Evolutionary conservation across 2,888 invertebrate genomes (phyloP), one percentile per base, ranked within the genome.

Genomic region (Trachelus troglodyta): DNA sequence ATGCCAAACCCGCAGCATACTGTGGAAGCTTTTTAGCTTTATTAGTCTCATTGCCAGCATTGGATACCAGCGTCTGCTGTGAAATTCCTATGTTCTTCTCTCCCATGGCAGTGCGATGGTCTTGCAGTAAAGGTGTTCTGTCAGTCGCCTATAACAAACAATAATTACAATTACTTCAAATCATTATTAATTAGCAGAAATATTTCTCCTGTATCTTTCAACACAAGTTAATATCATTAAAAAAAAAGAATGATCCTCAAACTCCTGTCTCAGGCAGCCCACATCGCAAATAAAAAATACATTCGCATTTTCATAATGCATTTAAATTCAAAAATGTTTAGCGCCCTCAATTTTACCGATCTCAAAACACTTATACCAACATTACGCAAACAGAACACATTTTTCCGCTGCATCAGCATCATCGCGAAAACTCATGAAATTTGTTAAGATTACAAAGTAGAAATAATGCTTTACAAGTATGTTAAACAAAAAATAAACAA

Each of bases 1-100:
- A 95, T 85, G 95, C 92, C 75, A 95, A 85, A 12, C 95, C 94
- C n/a, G 95, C 95, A 33, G 94, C 90, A 85, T 95, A 95, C 88
- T 95, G 95, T 0, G 95, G 94, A 56, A 94, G 86, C 85, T 93
- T 94, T 12, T 92, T 93, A 0, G 92, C 86, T 4, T 81, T 82
- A 23, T 82, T 82, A 2, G 75, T 80, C 77, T 75, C 78, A 33
- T 86, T 85, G 30, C 83, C 84, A 15, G 40, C 69, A 33, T 81
- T 85, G 6, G 90, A 90, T 76, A 94, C 93, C 81, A 94, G 89
- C 69, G 92, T 93, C 12, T 93, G 93, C 83, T 94, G 94, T 0
- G 94, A 94, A 69, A 94, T 92, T 23, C 94, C 94, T 73, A 94
- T 92, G 69, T 93, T 93, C 12, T 93, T 93, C 92, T 94, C 94